These are phyloP conservation scores for Okamejei kenojei DNA, from an alignment of 2,797 vertebrate genomes.

Conservation along the genomic window DNA sequence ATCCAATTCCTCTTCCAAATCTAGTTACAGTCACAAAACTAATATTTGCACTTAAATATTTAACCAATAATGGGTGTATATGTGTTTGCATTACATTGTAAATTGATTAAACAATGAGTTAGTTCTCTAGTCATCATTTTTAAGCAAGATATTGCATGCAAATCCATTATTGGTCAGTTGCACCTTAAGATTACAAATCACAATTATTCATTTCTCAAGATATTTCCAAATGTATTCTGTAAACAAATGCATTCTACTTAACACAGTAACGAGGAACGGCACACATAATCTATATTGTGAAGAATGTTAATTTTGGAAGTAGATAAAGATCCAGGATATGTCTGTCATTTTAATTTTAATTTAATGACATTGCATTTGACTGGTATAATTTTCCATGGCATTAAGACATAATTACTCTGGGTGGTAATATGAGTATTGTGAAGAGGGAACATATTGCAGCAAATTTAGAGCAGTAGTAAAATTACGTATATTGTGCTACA, in stretches of 20 bases:
- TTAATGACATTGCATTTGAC: neutral
- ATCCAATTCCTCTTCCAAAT: neutral
- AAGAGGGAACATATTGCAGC: neutral
- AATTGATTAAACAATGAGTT: conserved; percentile 2
- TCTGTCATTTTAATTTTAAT: neutral
- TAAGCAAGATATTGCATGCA: conserved; percentile 28
- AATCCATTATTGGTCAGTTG: conserved; percentile 21
- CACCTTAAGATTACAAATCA: conserved; percentile 33
- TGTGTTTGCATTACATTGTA: neutral
- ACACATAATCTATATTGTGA: conserved; percentile 8
- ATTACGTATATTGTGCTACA: neutral
- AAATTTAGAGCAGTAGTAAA: neutral
- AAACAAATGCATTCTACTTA: conserved; percentile 12
- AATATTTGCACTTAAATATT: conserved; percentile 20
- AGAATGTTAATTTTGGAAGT: conserved; percentile 2
- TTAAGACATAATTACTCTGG: neutral
- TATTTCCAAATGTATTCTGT: conserved; percentile 29
- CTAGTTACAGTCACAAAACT: neutral
- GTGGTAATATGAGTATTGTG: neutral
- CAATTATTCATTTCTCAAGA: conserved; percentile 5
- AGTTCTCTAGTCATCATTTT: conserved; percentile 6
- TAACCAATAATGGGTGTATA: conserved; percentile 10
- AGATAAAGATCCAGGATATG: neutral
- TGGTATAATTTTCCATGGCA: neutral
- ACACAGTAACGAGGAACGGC: neutral